phyloP scores from a whole-genome alignment of 2,113 vertebrate species.

The Cercopithecus mona region DNA sequence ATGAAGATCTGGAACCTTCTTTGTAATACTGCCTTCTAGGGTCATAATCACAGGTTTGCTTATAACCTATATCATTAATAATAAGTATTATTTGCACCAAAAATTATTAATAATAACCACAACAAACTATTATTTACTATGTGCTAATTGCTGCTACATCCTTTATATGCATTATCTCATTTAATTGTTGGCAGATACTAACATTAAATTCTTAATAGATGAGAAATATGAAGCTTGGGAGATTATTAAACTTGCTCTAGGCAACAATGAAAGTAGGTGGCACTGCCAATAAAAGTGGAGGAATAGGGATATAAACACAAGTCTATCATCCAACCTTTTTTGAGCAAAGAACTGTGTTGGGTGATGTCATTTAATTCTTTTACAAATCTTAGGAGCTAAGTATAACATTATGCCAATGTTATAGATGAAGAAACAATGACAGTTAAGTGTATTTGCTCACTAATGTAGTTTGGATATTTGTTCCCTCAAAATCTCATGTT shows the following conservation, averaged over 20 bases:
- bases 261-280: neutral
- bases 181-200: neutral
- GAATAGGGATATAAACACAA: neutral
- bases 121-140: neutral
- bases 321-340: neutral
- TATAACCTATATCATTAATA: neutral
- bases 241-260: conserved; percentile 6
- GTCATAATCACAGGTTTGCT: neutral
- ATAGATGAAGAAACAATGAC: neutral
- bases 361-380: neutral
- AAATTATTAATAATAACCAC: conserved; percentile 1
- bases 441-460: neutral
- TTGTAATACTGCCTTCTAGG: neutral
- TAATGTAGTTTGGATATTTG: too few relatives aligned
- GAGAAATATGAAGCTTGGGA: neutral
- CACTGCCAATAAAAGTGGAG: neutral
- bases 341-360: neutral
- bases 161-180: neutral
- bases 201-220: neutral
- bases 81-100: neutral
- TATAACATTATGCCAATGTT: neutral
- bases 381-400: neutral
- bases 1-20: neutral
- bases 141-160: neutral
- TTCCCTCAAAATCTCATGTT: neutral